Conservation (phyloP, 2,888 invertebrate genomes). For the Elaeidobius kamerunicus region DNA sequence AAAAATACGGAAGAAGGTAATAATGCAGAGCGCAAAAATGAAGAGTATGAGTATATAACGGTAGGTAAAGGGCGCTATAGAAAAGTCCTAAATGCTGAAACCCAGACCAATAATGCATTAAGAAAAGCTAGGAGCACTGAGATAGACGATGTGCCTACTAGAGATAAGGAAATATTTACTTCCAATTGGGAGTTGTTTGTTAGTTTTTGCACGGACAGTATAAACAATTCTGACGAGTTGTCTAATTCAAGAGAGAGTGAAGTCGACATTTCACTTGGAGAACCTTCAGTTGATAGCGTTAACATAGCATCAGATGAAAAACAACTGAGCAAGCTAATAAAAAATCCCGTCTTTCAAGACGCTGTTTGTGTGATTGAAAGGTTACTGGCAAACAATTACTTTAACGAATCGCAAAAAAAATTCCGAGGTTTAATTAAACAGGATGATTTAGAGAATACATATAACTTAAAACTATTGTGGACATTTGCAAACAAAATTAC, state of each 20-base stretch:
- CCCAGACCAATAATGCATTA: constrained; percentile 63
- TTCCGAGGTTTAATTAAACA: constrained; percentile 62
- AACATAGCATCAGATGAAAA: constrained; percentile 46
- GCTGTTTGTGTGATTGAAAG: constrained; percentile 66
- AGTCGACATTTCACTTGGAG: too few species aligned
- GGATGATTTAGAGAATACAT: too few species aligned
- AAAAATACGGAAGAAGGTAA: constrained; percentile 56
- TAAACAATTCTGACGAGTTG: too few species aligned
- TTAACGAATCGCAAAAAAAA: constrained; percentile 62
- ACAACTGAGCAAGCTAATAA: constrained; percentile 44
- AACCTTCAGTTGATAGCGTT: too few species aligned
- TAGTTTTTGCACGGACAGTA: too few species aligned
- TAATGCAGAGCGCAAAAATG: constrained; percentile 60
- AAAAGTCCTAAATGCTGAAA: constrained; percentile 64
- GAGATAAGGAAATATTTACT: constrained; percentile 59
- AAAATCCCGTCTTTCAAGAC: constrained; percentile 54
- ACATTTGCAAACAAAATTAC: constrained; percentile 56
- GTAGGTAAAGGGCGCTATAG: constrained; percentile 65
- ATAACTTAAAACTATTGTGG: constrained; percentile 67
- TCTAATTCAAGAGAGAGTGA: too few species aligned
- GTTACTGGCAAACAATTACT: constrained; percentile 68
- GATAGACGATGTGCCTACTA: constrained; percentile 41
- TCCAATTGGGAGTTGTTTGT: constrained; percentile 79
- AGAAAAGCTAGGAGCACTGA: constrained; percentile 64
- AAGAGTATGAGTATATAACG: constrained; percentile 64